Evolutionary conservation across 1,140 invertebrate genomes (phyloP).

Genomic region (Reticulitermes speratus): DNA sequence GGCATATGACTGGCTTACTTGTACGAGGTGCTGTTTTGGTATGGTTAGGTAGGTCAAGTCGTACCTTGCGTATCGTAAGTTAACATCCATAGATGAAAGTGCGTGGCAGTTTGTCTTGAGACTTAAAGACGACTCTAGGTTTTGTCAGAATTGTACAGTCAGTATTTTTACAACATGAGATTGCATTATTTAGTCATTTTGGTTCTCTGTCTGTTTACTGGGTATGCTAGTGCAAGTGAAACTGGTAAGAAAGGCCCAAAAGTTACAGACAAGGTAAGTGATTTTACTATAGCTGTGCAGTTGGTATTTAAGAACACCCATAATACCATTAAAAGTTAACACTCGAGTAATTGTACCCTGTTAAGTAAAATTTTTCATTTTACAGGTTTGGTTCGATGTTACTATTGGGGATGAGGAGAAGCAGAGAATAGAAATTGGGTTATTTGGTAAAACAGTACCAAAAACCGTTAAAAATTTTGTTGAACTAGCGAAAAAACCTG

Average conservation of each 20-base stretch:
- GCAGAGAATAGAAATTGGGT: conserved; percentile 87
- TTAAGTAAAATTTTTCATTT: conserved; percentile 34
- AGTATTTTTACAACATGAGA: not conserved
- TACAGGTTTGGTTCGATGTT: conserved; percentile 93
- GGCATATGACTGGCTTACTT: not conserved
- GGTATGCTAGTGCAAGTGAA: not conserved
- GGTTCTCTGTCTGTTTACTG: not conserved
- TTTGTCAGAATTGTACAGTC: too few relatives aligned
- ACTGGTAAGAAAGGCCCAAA: conserved; percentile 24
- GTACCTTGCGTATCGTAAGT: rapidly evolving
- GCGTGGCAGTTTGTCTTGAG: too few relatives aligned
- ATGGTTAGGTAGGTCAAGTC: too few relatives aligned
- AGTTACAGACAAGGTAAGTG: conserved; percentile 29
- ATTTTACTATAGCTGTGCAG: not conserved
- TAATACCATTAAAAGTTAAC: not conserved
- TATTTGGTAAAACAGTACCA: conserved; percentile 94
- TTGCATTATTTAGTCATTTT: not conserved
- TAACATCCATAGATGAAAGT: too few relatives aligned
- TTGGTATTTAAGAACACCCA: not conserved
- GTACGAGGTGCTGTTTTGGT: not conserved
- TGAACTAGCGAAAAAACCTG: conserved; percentile 73
- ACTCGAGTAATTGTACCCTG: too few relatives aligned
- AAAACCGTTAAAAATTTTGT: conserved; percentile 93
- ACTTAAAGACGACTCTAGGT: too few relatives aligned
- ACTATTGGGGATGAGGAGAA: conserved; percentile 73